Evolutionary conservation across 2,113 vertebrate genomes (phyloP).

Genomic region (Ranitomeya imitator): DNA sequence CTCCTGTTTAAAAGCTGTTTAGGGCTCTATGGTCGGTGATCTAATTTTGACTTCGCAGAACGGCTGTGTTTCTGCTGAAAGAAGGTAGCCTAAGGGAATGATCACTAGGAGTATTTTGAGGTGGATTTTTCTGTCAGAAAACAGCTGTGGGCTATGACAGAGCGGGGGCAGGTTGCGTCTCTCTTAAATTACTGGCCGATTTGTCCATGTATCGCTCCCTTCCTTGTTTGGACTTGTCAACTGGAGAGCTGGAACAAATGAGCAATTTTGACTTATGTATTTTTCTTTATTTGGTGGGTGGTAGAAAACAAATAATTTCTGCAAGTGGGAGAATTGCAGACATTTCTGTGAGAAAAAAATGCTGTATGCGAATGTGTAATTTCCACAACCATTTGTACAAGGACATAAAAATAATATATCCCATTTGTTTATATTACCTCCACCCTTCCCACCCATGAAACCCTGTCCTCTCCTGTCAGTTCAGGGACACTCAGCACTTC

Average conservation of each 20-base stretch:
- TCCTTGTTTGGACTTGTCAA: conserved; percentile 3
- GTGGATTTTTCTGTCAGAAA: no score
- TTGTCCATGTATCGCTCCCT: neutral
- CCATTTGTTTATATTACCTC: neutral
- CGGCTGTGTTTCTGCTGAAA: no score
- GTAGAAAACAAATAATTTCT: no score
- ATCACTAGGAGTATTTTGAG: no score
- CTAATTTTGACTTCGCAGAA: no score
- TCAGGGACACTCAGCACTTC: conserved; percentile 27
- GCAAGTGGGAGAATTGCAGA: no score
- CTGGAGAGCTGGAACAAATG: neutral
- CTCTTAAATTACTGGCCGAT: neutral
- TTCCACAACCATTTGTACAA: neutral
- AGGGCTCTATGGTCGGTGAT: no score
- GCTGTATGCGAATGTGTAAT: neutral
- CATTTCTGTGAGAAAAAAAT: no score
- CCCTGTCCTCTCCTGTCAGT: conserved; percentile 18
- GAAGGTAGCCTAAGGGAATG: no score
- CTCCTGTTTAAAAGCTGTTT: no score
- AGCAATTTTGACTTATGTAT: neutral
- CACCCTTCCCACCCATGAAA: neutral
- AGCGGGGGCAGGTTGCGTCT: neutral
- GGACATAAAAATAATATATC: neutral
- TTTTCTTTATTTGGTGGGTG: no score
- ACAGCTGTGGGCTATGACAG: neutral